Evolutionary conservation across 2,888 invertebrate species (phyloP), one percentile per base, ranked within the genome.

Genomic region (Bellardia bayeri): DNA sequence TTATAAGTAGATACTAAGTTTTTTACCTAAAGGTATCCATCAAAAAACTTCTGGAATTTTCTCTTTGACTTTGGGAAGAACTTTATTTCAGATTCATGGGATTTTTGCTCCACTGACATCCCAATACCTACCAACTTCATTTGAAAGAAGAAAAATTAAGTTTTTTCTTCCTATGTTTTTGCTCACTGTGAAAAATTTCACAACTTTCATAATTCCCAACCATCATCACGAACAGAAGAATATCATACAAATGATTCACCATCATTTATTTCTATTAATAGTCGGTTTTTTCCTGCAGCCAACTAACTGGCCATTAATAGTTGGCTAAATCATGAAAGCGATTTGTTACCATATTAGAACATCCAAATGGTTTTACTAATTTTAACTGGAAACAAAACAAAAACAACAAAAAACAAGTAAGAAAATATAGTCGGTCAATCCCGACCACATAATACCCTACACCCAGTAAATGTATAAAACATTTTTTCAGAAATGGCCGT

Each of bases 331-430:
- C 79, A 61, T 71, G 63, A 58, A 76, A 82, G 3, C 75, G 61
- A 68, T 82, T 78, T 82, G 69, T 82, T 63, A 76, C 61, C 82
- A 82, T 63, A 63, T 71, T 69, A 69, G 54, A 82, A 76, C 76
- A 82, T 82, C 69, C 54, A 49, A 76, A 71, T 85, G 51, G 64
- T 78, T 78, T 82, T 84, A 51, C 66, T 71, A 68, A 58, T 54
- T 83, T 81, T 85, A 82, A 86, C 85, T 61, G 82, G 78, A 54
- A 72, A 80, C 1, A 37, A 63, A 68, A 75, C 9, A 76, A n/a
- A 56, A 69, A 80, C 61, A 40, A 23, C 23, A 23, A 23, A 23
- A 23, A 23, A 23, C n/a, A n/a, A n/a, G n/a, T n/a, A n/a, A n/a
- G n/a, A n/a, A n/a, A n/a, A n/a, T n/a, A n/a, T n/a, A n/a, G n/a